Conservation (phyloP, 1,140 invertebrate species). For the Penaeus indicus region DNA sequence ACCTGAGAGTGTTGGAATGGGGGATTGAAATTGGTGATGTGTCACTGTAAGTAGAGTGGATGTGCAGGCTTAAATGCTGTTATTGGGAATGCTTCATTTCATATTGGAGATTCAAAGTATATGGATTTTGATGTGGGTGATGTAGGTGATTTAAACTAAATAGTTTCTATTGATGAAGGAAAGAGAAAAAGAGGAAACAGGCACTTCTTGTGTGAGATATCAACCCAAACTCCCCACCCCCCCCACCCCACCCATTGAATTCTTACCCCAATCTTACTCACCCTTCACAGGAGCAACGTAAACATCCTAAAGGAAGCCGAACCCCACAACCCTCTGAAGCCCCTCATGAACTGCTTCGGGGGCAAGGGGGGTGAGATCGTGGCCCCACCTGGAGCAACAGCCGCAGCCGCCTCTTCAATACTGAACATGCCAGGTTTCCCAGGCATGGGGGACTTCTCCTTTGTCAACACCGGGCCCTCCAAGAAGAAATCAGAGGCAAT, state of each 20-base stretch:
- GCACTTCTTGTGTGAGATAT: too few species aligned
- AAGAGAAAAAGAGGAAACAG: too few species aligned
- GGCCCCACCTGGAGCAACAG: constrained; percentile 25
- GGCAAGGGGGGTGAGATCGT: constrained; percentile 35
- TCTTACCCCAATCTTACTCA: too few species aligned
- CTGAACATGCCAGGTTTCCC: constrained; percentile 43
- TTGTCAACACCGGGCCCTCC: constrained; percentile 30
- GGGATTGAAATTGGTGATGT: constrained; percentile 66
- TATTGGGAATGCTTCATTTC: too few species aligned
- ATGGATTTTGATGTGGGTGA: too few species aligned
- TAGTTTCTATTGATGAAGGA: too few species aligned
- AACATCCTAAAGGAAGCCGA: constrained; percentile 65
- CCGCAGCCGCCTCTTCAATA: constrained; percentile 37
- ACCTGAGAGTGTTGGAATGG: constrained; percentile 64
- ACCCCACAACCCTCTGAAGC: constrained; percentile 64
- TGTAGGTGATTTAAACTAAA: too few species aligned
- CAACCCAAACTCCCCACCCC: too few species aligned
- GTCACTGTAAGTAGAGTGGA: constrained; percentile 52
- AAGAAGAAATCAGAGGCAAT: constrained; percentile 55
- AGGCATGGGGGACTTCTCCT: constrained; percentile 45
- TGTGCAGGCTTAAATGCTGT: too few species aligned
- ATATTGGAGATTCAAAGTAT: too few species aligned
- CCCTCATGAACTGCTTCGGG: constrained; percentile 58
- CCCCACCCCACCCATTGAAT: too few species aligned
- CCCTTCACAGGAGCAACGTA: constrained; percentile 59